Evolutionary conservation across 2,113 vertebrate species (phyloP).

Genomic region (Lethenteron camtschaticum): DNA sequence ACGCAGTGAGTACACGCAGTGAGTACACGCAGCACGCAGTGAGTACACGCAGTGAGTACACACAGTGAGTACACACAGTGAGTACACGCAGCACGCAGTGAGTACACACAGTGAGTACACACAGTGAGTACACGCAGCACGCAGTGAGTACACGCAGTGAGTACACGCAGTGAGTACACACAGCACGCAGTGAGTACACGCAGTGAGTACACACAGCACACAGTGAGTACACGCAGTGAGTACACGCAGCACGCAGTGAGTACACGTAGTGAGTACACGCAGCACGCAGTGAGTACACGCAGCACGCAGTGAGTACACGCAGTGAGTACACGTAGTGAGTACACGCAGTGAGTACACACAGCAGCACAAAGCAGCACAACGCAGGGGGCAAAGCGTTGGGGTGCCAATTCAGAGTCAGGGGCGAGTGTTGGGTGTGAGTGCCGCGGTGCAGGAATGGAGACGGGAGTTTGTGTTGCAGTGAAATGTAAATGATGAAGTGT

Average conservation of each 20-base stretch:
- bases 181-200: not conserved
- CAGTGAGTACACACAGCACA: not conserved
- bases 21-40: not conserved
- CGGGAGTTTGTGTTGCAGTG: too few species aligned
- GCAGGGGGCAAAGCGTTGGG: too few species aligned
- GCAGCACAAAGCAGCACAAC: not conserved
- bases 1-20: not conserved
- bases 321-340: not conserved
- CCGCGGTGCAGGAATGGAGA: too few species aligned
- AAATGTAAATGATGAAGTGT: too few species aligned
- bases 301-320: not conserved
- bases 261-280: not conserved
- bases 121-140: not conserved
- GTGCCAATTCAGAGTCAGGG: too few species aligned
- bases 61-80: not conserved
- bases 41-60: not conserved
- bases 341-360: not conserved
- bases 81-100: not conserved
- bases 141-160: not conserved
- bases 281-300: not conserved
- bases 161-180: not conserved
- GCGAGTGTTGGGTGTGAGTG: too few species aligned
- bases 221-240: not conserved
- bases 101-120: not conserved
- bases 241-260: not conserved